Evolutionary conservation across 2,888 invertebrate genomes (phyloP), one percentile per base, ranked within the genome.

Genomic region (Cheilosia soror): DNA sequence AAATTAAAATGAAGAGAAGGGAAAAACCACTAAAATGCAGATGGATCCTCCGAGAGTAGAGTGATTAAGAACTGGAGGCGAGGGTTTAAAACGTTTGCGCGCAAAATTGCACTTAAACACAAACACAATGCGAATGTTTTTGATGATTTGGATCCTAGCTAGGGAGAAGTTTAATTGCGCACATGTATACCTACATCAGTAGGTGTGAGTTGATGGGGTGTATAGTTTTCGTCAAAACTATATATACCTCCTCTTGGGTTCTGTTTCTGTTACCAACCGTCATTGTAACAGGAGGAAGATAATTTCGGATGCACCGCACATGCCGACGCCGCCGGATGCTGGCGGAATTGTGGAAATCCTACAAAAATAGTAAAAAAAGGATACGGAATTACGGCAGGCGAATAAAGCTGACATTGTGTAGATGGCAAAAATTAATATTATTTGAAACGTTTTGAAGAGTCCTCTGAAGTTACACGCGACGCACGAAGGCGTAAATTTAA

Each of bases 381-480:
- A 62, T 75, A 40, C 31, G 37, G 68, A 57, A 68, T 69, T 25
- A 37, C 57, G 55, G 44, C 60, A 78, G 47, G 51, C 69, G 69
- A 79, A 84, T 75, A 79, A 57, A 75, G 49, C 65, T 71, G 79
- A 80, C 79, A 66, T 80, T 80, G 84, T 80, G 84, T 71, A 75
- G 79, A 84, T 47, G 80, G 76, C 80, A 84, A 84, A 84, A 84
- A 84, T 84, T 79, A 84, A 84, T 84, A 84, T 84, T 71, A 79
- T 84, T 84, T 84, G 84, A 80, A 84, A 71, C 60, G 80, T 55
- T 83, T 75, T 69, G 60, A 55, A 29, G 27, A 69, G 63, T 13
- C 29, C 40, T 25, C 11, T 25, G 2, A 9, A 27, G 55, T 69
- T 44, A 71, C 68, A 63, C 37, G 58, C 49, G 42, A 83, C 72